Conservation (phyloP, 1,140 invertebrate species). For the Copidosoma floridanum region DNA sequence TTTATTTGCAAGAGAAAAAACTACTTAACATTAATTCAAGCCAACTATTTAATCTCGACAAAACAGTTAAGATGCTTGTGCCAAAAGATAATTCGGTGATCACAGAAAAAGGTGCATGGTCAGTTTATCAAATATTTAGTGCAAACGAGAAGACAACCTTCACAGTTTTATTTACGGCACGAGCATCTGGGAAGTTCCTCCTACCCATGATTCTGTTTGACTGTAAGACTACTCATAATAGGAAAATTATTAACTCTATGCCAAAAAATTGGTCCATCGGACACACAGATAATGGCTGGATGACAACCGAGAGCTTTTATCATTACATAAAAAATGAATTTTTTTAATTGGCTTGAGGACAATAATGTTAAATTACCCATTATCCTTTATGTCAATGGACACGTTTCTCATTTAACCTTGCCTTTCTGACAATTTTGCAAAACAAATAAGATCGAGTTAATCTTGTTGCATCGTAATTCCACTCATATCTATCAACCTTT, state of each 20-base stretch:
- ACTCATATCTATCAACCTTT: conserved; percentile 14
- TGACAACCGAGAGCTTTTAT: conserved; percentile 22
- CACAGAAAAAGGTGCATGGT: conserved; percentile 37
- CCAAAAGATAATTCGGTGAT: conserved; percentile 41
- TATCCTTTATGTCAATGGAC: conserved; percentile 45
- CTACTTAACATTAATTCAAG: conserved; percentile 28
- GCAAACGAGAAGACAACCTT: conserved; percentile 36
- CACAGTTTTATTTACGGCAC: conserved; percentile 37
- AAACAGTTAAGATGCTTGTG: conserved; percentile 40
- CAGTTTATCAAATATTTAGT: conserved; percentile 40
- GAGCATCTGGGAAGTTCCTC: conserved; percentile 32
- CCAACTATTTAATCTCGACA: conserved; percentile 43
- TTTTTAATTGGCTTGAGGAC: conserved; percentile 34
- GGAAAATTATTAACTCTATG: not conserved
- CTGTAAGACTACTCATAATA: conserved; percentile 30
- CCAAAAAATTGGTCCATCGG: conserved; percentile 12
- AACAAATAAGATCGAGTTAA: conserved; percentile 32
- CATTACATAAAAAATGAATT: conserved; percentile 12
- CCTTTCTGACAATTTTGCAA: conserved; percentile 39
- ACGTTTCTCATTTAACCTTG: conserved; percentile 41
- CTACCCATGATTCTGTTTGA: conserved; percentile 39
- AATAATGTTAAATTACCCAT: conserved; percentile 33
- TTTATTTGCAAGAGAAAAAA: conserved; percentile 30
- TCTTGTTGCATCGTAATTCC: not conserved
- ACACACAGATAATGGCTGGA: conserved; percentile 23